A percentile compares a stretch with the other conserved stretches of the same genome.
Evolutionary conservation across 2,797 vertebrate species (phyloP).

Genomic region (Onychomys torridus): DNA sequence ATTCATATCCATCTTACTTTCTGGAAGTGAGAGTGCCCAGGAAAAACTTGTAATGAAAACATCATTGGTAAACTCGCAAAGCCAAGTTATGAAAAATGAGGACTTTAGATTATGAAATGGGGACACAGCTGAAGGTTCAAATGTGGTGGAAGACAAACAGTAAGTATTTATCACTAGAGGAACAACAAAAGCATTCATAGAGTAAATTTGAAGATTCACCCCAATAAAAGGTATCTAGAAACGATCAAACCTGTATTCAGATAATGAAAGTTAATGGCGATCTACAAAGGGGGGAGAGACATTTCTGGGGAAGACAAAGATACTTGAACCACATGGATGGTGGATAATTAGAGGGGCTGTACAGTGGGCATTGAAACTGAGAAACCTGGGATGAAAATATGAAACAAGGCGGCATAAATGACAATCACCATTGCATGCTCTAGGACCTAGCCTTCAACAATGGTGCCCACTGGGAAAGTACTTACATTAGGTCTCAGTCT

Average conservation of each 20-base stretch:
- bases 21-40: conserved; percentile 46
- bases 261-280: neutral
- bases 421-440: neutral
- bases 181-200: neutral
- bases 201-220: conserved; percentile 57
- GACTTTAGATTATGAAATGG: neutral
- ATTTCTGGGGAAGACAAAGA: neutral
- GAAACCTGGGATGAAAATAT: conserved; percentile 13
- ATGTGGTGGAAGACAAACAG: neutral
- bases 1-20: conserved; percentile 66
- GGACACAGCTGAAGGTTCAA: neutral
- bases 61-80: conserved; percentile 63
- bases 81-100: conserved; percentile 48
- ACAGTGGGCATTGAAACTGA: conserved; percentile 43
- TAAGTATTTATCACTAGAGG: neutral
- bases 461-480: conserved; percentile 79
- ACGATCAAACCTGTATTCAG: neutral
- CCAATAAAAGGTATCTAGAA: conserved; percentile 49
- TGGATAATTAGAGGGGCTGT: conserved; percentile 30
- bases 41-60: conserved; percentile 69
- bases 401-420: neutral
- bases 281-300: neutral
- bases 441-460: neutral
- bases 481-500: conserved; percentile 97
- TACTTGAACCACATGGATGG: neutral